phyloP scores from a whole-genome alignment of 2,797 vertebrate species.

The Taenioides sp. region DNA sequence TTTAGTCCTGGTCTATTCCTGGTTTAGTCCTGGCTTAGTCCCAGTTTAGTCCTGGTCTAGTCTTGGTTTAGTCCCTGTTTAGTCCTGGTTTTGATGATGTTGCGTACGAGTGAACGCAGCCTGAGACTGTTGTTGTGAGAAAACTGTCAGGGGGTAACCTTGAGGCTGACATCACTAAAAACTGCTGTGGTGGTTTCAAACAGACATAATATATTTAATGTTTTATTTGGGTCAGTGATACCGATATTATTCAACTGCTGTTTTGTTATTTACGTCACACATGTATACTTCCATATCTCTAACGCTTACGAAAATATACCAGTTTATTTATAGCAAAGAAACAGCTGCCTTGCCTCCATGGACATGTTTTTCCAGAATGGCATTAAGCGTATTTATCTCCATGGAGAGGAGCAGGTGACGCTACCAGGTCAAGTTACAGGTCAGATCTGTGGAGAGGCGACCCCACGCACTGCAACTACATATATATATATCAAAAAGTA shows the following conservation, averaged over 20 bases:
- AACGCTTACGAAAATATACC: neutral
- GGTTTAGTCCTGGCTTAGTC: too few species aligned
- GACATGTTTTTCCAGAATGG: neutral
- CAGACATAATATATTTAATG: neutral
- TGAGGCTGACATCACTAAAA: neutral
- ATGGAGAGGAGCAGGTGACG: neutral
- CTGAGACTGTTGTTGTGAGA: neutral
- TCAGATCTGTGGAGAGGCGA: neutral
- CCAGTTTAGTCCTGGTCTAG: too few species aligned
- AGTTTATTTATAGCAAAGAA: neutral
- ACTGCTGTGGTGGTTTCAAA: neutral
- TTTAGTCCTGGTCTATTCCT: too few species aligned
- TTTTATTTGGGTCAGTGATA: neutral
- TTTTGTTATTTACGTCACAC: neutral
- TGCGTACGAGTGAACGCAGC: neutral
- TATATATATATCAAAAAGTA: too few species aligned
- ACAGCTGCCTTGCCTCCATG: too few species aligned
- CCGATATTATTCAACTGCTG: neutral
- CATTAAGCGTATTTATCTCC: too few species aligned
- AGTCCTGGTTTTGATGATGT: neutral
- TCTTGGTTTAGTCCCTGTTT: too few species aligned
- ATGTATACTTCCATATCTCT: neutral
- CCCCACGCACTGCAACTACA: too few species aligned
- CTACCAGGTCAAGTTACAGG: neutral
- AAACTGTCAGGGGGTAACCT: neutral